Base-by-base conservation (phyloP, 1,140 invertebrate genomes). In the Papilio machaon region DNA sequence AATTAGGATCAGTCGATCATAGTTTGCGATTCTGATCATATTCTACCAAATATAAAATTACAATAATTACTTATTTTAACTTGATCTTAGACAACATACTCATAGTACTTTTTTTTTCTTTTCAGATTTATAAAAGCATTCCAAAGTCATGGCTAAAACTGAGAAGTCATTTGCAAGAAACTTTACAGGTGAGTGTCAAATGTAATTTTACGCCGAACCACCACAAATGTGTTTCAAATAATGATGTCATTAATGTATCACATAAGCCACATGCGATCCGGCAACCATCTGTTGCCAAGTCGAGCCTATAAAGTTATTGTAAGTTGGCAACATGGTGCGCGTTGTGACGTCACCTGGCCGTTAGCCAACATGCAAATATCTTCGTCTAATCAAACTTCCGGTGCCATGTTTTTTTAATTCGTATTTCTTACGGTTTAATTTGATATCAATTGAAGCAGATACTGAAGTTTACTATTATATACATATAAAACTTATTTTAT, bases 141-240 rank as follows among this genome's bases (percentile, higher is more conserved):
- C 86, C 87, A 89, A 88, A 89, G 82, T 52, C 73, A 94, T 94
- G 93, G 91, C 91, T 70, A 94, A 93, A 90, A 91, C 92, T 84
- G 93, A 94, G 87, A 94, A 94, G 84, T 94, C 93, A 30, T 94
- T 94, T 89, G 87, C 93, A 54, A 94, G 93, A 91, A 94, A 94
- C 82, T 91, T 94, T 84, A 92, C 92, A 90, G 92, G 93, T 94
- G 88, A 91, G 89, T 79, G 78, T 54, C 35, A 73, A 9, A 73
- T 46, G 8, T 30, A 4, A 43, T 73, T 73, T 73, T n/a, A n/a
- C n/a, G 54, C 3, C 54, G 8, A 19, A 58, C n/a, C n/a, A 58
- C 19, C 7, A 58, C 54, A 58, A 58, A 19, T 64, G 23, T 30
- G 9, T 10, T 64, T 11, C 11, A 11, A 13, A 35, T 13, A 10